These are phyloP conservation scores for Oreochromis mossambicus DNA, from an alignment of 2,797 vertebrate genomes.

Conservation along the genomic window DNA sequence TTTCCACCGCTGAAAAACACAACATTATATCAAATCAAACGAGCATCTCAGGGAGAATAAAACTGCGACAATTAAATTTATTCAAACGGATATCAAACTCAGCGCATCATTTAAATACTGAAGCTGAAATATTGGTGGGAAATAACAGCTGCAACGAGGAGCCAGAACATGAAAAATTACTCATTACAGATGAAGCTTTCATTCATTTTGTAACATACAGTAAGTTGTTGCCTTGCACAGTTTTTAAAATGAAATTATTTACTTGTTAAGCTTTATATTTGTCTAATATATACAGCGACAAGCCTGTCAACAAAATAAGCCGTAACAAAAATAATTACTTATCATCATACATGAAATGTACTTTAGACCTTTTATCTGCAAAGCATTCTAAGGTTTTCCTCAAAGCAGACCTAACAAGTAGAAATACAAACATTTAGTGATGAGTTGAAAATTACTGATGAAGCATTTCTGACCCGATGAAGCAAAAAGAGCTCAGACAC, in stretches of 20 bases:
- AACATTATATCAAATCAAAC: background rate
- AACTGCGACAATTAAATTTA: accelerated
- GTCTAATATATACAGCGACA: background rate
- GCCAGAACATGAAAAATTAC: background rate
- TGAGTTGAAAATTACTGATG: accelerated
- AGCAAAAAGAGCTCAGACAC: background rate
- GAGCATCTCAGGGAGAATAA: background rate
- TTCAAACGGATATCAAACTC: background rate
- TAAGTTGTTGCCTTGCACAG: background rate
- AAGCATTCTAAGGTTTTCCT: background rate
- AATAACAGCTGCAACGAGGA: background rate
- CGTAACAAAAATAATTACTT: background rate
- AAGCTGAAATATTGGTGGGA: background rate
- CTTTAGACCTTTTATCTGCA: background rate
- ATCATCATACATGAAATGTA: background rate
- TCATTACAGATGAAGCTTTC: background rate
- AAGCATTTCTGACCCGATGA: accelerated
- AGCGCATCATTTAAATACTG: background rate
- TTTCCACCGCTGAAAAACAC: conserved; percentile 83
- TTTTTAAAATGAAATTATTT: background rate
- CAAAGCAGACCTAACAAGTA: background rate
- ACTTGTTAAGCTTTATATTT: background rate
- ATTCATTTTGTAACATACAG: background rate
- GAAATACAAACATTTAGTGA: background rate
- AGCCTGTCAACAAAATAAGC: background rate